Percentiles rank a stretch among this genome's conserved stretches.
phyloP scores from a whole-genome alignment of 1,140 invertebrate species.

The Coelopa frigida region DNA sequence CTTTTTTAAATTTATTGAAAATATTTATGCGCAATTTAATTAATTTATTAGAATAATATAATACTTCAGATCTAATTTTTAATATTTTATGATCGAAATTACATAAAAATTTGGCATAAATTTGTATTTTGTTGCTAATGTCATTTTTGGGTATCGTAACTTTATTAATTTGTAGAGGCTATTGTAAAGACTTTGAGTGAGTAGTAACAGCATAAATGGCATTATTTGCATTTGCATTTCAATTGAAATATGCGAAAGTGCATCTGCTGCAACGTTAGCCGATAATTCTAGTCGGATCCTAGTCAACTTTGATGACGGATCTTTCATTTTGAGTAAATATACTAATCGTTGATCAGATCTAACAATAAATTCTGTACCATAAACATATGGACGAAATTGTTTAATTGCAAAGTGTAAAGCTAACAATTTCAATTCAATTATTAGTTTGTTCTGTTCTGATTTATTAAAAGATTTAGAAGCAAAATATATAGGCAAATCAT shows the following conservation, averaged over 20 bases:
- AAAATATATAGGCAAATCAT: neutral
- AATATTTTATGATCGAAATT: neutral
- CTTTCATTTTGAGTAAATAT: neutral
- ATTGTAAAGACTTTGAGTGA: neutral
- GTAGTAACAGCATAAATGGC: neutral
- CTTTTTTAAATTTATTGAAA: neutral
- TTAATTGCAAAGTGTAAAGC: slow-evolving; percentile 39
- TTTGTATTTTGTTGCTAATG: neutral
- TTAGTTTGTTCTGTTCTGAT: neutral
- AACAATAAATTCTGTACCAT: slow-evolving; percentile 42
- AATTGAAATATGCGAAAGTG: neutral
- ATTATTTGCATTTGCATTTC: neutral
- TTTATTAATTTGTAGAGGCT: neutral
- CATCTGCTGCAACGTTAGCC: slow-evolving; percentile 28
- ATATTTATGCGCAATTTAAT: neutral
- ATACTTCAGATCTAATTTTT: neutral
- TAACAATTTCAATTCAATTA: slow-evolving; percentile 4
- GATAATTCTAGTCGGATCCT: slow-evolving; percentile 14
- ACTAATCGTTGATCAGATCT: slow-evolving; percentile 43
- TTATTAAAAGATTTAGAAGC: neutral
- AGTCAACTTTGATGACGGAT: neutral
- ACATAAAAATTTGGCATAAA: neutral
- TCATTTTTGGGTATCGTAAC: neutral
- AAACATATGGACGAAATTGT: slow-evolving; percentile 45
- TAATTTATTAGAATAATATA: neutral